phyloP scores from a whole-genome alignment of 2,113 vertebrate genomes.

The Prochilodus magdalenae region DNA sequence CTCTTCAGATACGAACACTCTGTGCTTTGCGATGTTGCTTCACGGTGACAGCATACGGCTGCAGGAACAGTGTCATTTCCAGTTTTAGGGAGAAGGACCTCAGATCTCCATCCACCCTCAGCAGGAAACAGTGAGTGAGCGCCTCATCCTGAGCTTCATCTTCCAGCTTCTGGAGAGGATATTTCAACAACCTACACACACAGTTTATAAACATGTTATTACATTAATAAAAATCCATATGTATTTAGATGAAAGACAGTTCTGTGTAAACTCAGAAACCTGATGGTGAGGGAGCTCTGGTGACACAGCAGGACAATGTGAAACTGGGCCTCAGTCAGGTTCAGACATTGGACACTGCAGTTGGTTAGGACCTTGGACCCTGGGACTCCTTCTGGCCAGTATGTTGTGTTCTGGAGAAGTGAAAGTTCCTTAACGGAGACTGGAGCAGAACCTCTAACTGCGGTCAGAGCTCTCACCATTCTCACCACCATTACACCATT shows the following conservation, averaged over 20 bases:
- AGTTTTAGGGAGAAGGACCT: slow-evolving; percentile 45
- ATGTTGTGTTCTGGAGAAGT: not conserved
- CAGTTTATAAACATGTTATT: too few relatives aligned
- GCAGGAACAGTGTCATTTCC: slow-evolving; percentile 41
- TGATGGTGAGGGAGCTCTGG: slow-evolving; percentile 24
- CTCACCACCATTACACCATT: slow-evolving; percentile 21
- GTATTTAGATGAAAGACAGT: too few relatives aligned
- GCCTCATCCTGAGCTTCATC: slow-evolving; percentile 51
- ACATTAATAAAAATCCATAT: too few relatives aligned
- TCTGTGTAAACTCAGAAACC: slow-evolving; percentile 6
- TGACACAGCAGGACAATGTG: slow-evolving; percentile 27
- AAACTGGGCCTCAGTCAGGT: slow-evolving; percentile 34
- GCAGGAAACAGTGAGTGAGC: slow-evolving; percentile 44
- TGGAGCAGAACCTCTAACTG: not conserved
- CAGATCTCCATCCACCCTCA: slow-evolving; percentile 47
- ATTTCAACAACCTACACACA: slow-evolving; percentile 31
- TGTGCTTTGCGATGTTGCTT: slow-evolving; percentile 10
- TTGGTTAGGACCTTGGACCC: slow-evolving; percentile 33
- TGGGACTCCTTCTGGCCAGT: not conserved
- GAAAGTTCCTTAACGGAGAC: slow-evolving; percentile 40
- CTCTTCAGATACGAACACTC: too few relatives aligned
- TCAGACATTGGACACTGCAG: slow-evolving; percentile 38
- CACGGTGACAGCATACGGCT: slow-evolving; percentile 42
- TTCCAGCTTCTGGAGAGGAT: slow-evolving; percentile 47
- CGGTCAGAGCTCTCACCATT: slow-evolving; percentile 27